These are phyloP conservation scores for Alauda arvensis DNA, from an alignment of 2,797 vertebrate genomes.

Conservation along the genomic window DNA sequence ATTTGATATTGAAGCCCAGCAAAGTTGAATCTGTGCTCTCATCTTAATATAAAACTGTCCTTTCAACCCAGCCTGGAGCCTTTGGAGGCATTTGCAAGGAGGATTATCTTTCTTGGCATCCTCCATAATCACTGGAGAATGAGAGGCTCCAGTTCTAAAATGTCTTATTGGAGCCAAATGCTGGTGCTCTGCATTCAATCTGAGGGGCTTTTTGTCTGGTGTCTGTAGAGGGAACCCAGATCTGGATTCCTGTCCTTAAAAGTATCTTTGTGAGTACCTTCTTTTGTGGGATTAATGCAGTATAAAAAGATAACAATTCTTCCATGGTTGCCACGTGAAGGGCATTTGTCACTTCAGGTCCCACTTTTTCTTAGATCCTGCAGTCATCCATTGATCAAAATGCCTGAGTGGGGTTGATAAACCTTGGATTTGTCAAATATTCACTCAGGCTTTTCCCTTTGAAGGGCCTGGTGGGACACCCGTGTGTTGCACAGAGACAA, in stretches of 20 bases:
- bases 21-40: not conserved
- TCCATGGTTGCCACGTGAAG: not conserved
- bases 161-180: not conserved
- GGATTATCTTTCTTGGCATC: not conserved
- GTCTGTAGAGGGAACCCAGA: not conserved
- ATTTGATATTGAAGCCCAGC: constrained; percentile 4
- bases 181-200: not conserved
- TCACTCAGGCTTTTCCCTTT: not conserved
- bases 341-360: not conserved
- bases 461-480: not conserved
- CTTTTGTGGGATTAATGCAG: not conserved
- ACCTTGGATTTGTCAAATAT: not conserved
- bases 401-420: not conserved
- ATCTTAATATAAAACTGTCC: not conserved
- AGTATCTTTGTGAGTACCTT: not conserved
- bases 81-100: not conserved
- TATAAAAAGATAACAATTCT: not conserved
- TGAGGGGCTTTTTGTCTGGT: not conserved
- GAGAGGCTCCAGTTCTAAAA: not conserved
- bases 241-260: not conserved
- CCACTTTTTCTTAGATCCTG: not conserved
- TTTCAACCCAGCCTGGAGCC: not conserved
- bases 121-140: not conserved
- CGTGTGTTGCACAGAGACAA: not conserved
- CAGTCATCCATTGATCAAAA: not conserved